Percentiles rank a stretch among this genome's conserved stretches.
Evolutionary conservation across 1,140 invertebrate species (phyloP).

Genomic region (Hyles vespertilio): DNA sequence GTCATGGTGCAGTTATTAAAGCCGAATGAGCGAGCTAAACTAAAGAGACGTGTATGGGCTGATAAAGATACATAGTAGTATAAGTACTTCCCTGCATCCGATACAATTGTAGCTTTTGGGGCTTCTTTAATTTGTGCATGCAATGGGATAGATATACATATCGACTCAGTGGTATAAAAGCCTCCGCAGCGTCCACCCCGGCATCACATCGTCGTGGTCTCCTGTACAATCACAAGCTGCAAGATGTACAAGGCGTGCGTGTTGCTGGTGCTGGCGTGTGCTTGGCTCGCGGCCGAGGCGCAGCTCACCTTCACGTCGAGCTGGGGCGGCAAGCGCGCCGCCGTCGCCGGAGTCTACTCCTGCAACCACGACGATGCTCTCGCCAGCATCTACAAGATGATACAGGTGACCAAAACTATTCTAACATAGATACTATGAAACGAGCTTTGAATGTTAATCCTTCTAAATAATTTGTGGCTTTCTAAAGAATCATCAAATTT

Average conservation of each 20-base stretch:
- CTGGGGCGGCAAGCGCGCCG: conserved; percentile 59
- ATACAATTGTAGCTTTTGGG: no score
- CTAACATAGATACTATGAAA: no score
- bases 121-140: no score
- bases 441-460: no score
- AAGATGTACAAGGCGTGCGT: conserved; percentile 46
- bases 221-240: background rate
- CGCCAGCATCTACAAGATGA: conserved; percentile 51
- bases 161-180: conserved; percentile 5
- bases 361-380: conserved; percentile 54
- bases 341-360: conserved; percentile 23
- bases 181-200: background rate
- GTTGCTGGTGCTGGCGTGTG: conserved; percentile 42
- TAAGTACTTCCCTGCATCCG: no score
- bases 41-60: no score
- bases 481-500: no score
- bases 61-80: no score
- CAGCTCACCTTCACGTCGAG: conserved; percentile 63
- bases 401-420: conserved; percentile 40
- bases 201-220: background rate
- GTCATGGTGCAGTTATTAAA: no score
- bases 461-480: no score
- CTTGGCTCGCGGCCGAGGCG: conserved; percentile 37
- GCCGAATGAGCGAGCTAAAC: no score
- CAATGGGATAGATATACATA: no score